These are phyloP conservation scores for Saxidomus purpurata DNA, from an alignment of 1,140 invertebrate species.

Conservation along the genomic window DNA sequence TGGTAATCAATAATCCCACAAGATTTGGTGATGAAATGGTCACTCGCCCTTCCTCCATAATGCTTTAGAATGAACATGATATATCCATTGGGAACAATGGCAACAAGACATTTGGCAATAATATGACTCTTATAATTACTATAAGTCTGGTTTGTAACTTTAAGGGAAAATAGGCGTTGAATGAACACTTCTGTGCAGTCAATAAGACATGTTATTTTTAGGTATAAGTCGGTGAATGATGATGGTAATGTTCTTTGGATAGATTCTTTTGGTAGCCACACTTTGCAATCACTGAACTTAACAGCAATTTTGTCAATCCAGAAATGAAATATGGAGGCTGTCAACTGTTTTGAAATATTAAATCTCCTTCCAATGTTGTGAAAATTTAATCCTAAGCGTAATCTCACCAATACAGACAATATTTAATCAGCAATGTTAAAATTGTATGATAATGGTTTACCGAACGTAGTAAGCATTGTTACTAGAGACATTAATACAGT, in stretches of 20 bases:
- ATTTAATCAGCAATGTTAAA: too few relatives aligned
- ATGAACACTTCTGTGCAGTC: slow-evolving; percentile 25
- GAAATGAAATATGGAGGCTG: too few relatives aligned
- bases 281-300: too few relatives aligned
- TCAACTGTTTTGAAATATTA: too few relatives aligned
- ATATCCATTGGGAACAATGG: slow-evolving; percentile 76
- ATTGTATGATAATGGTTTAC: too few relatives aligned
- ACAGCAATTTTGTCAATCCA: too few relatives aligned
- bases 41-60: slow-evolving; percentile 77
- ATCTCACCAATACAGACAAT: too few relatives aligned
- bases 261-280: too few relatives aligned
- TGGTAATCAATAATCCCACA: slow-evolving; percentile 75
- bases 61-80: slow-evolving; percentile 77
- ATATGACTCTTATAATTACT: slow-evolving; percentile 68
- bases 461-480: background rate
- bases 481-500: background rate
- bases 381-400: slow-evolving; percentile 55
- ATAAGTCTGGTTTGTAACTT: slow-evolving; percentile 58
- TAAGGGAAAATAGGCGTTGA: slow-evolving; percentile 62
- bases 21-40: slow-evolving; percentile 76
- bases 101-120: slow-evolving; percentile 79
- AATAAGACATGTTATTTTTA: background rate
- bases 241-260: too few relatives aligned
- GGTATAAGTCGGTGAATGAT: background rate
- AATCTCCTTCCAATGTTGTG: too few relatives aligned